Evolutionary conservation across 2,797 vertebrate species (phyloP), one percentile per base, ranked within the genome.

Genomic region (Botia almorhae): DNA sequence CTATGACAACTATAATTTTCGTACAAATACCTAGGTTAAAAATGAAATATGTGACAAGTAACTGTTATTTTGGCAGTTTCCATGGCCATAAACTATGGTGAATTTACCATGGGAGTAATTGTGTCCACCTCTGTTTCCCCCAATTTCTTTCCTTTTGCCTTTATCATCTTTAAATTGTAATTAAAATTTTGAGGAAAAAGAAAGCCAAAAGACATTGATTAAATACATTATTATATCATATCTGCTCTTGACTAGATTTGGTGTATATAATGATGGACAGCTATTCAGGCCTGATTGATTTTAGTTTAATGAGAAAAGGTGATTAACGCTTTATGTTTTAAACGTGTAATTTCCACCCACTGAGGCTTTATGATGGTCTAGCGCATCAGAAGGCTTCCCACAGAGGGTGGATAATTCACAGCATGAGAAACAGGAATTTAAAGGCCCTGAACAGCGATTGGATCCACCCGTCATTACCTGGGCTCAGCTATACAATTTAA

Each of bases 401-500:
- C 68, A 26, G 61, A 46, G 63, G 81, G 65, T 16, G 19, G 36
- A 75, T 81, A 53, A 81, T 83, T 83, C 84, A 83, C 70, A 80
- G 71, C 55, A 39, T 73, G 82, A 85, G 50, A 46, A 80, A 73
- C 67, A 75, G 72, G 69, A 81, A 88, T 86, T 64, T 72, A 63
- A 84, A 81, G 50, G 74, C 76, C 74, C 81, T 48, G 48, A 78
- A 76, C 68, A 64, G 70, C 65, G 39, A 69, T 82, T 71, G 78
- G 55, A 78, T 80, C 75, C 73, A 68, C 78, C 79, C 29, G 68
- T 85, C 83, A 83, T 87, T 83, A 85, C 78, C 71, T 85, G 84
- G 83, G 79, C 85, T 81, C 68, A 68, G 76, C 84, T 82, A 76
- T 64, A 64, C 78, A 83, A 78, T 81, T 80, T 75, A 80, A 80